Evolutionary conservation across 2,888 invertebrate genomes (phyloP).

Genomic region (Geotrupes spiniger): DNA sequence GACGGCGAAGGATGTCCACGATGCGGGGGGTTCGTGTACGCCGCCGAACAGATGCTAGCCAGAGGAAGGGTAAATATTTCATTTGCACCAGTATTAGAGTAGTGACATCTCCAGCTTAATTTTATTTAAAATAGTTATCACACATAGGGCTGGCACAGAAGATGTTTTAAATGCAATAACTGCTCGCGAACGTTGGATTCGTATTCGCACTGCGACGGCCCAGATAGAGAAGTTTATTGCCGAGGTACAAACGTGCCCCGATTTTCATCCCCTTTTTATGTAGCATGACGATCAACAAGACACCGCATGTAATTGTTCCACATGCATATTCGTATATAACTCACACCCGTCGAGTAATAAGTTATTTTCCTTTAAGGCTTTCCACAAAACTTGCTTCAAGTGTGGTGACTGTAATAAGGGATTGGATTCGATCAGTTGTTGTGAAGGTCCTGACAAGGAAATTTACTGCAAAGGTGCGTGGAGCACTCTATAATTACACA

Average conservation of each 20-base stretch:
- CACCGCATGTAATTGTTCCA: background rate
- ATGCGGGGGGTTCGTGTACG: slow-evolving; percentile 86
- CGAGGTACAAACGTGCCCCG: slow-evolving; percentile 64
- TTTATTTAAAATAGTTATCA: slow-evolving; percentile 21
- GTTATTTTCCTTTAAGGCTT: slow-evolving; percentile 61
- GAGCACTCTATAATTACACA: slow-evolving; percentile 27
- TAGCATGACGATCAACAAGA: background rate
- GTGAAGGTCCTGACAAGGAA: slow-evolving; percentile 92
- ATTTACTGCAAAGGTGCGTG: slow-evolving; percentile 93
- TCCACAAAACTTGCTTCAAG: slow-evolving; percentile 94
- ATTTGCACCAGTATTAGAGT: slow-evolving; percentile 1
- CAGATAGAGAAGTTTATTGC: slow-evolving; percentile 89
- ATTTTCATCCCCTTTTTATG: background rate
- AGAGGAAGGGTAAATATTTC: slow-evolving; percentile 74
- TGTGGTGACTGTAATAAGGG: slow-evolving; percentile 84
- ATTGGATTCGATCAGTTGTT: slow-evolving; percentile 87
- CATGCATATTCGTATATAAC: too few species aligned
- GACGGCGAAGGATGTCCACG: slow-evolving; percentile 85
- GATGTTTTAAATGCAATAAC: slow-evolving; percentile 85
- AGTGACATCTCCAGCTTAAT: slow-evolving; percentile 11
- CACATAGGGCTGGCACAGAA: slow-evolving; percentile 79
- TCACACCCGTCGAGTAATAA: background rate
- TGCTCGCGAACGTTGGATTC: slow-evolving; percentile 85
- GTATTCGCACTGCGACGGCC: slow-evolving; percentile 87
- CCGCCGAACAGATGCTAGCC: slow-evolving; percentile 90